phyloP scores from a whole-genome alignment of 2,113 vertebrate species.

The Deroptyus accipitrinus region DNA sequence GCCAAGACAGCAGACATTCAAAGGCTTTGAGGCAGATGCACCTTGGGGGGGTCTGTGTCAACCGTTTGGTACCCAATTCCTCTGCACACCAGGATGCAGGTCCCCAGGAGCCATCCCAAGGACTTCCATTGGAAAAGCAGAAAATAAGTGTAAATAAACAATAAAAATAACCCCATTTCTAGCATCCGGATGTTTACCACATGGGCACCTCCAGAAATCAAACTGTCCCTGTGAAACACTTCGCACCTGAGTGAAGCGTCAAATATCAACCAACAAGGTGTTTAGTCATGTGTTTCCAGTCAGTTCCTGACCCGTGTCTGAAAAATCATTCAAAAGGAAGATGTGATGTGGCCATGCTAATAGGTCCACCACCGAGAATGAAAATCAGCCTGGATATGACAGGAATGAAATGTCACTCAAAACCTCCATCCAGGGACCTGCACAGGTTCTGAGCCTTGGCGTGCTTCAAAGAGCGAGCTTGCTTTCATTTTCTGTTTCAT shows the following conservation, averaged over 20 bases:
- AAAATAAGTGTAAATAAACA: not conserved
- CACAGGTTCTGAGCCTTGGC: not conserved
- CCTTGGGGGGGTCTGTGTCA: not conserved
- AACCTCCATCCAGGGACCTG: not conserved
- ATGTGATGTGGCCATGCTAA: not conserved
- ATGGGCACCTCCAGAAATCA: not conserved
- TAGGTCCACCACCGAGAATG: not conserved
- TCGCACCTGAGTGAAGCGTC: not conserved
- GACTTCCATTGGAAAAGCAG: not conserved
- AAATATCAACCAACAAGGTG: not conserved
- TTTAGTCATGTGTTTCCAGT: not conserved
- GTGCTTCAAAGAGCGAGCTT: not conserved
- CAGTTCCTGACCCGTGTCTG: not conserved
- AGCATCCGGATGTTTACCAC: not conserved
- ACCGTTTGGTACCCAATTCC: not conserved
- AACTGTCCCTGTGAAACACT: not conserved
- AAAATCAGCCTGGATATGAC: not conserved
- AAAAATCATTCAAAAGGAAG: not conserved
- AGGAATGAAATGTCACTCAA: not conserved
- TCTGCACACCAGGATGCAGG: fast-evolving
- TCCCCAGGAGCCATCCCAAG: not conserved
- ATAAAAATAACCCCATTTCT: not conserved
- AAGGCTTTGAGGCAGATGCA: not conserved
- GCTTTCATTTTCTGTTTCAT: not conserved
- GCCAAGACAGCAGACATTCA: fast-evolving